These are phyloP conservation scores for Netelia melanura DNA, from an alignment of 2,888 invertebrate species.

Conservation along the genomic window DNA sequence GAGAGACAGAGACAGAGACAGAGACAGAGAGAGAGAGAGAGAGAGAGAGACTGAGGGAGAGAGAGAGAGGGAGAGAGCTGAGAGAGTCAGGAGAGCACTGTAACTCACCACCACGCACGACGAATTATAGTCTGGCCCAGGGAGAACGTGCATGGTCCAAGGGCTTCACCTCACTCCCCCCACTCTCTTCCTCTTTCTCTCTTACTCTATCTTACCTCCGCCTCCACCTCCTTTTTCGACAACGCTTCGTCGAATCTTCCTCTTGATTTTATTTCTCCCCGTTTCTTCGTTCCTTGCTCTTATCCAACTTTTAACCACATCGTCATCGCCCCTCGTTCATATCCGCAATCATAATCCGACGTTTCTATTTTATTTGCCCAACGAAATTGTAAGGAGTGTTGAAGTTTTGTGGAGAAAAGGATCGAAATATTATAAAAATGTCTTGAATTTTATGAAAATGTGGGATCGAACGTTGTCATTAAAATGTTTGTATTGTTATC, in stretches of 20 bases:
- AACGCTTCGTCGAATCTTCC: no score
- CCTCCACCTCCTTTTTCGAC: no score
- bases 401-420: no score
- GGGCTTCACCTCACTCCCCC: constrained; percentile 65
- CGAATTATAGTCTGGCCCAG: constrained; percentile 82
- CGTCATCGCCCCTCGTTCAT: neutral
- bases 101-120: constrained; percentile 82
- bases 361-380: neutral
- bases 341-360: neutral
- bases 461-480: no score
- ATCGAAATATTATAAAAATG: no score
- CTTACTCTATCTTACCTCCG: constrained; percentile 28
- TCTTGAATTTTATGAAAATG: no score
- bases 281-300: constrained; percentile 25
- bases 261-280: constrained; percentile 7
- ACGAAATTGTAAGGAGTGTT: no score
- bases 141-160: constrained; percentile 78
- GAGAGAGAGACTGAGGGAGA: no score
- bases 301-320: neutral
- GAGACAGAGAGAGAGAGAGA: no score
- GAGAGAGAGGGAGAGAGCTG: neutral
- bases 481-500: no score
- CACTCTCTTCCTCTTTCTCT: constrained; percentile 46
- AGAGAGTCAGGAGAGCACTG: constrained; percentile 81
- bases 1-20: neutral